Percentiles rank a stretch among this genome's conserved stretches.
phyloP scores from a whole-genome alignment of 2,113 vertebrate species.

The Mus spicilegus region DNA sequence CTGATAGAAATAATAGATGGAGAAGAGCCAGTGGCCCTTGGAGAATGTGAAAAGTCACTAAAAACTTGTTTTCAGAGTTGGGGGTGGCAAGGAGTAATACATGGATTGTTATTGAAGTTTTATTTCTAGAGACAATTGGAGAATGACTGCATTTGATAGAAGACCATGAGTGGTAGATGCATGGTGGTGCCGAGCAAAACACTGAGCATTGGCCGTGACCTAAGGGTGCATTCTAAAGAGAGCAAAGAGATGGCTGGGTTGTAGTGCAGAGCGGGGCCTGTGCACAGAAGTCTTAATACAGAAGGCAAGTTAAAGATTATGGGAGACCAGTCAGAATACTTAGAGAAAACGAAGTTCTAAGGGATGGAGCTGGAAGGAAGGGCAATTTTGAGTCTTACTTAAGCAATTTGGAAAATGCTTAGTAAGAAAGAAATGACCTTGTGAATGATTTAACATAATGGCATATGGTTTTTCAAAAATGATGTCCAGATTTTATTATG shows the following conservation, averaged over 20 bases:
- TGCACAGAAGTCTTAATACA: background rate
- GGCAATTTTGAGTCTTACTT: background rate
- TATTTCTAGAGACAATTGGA: background rate
- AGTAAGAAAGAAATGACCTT: background rate
- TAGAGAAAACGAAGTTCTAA: background rate
- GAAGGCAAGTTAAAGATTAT: background rate
- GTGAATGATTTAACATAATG: background rate
- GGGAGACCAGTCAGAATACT: background rate
- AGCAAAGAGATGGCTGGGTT: background rate
- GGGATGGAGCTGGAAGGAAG: too few species aligned
- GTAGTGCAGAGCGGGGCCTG: background rate
- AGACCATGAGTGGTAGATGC: accelerated
- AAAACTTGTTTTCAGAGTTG: background rate
- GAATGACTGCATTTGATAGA: background rate
- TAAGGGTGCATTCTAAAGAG: background rate
- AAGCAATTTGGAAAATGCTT: background rate
- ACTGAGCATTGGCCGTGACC: background rate
- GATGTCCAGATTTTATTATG: background rate
- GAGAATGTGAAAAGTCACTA: background rate
- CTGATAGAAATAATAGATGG: background rate
- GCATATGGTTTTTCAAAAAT: background rate
- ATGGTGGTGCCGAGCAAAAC: background rate
- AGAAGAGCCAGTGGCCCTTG: background rate
- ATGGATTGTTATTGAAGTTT: background rate
- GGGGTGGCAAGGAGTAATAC: background rate